Evolutionary conservation across 2,113 vertebrate genomes (phyloP).

Genomic region (Odocoileus virginianus): DNA sequence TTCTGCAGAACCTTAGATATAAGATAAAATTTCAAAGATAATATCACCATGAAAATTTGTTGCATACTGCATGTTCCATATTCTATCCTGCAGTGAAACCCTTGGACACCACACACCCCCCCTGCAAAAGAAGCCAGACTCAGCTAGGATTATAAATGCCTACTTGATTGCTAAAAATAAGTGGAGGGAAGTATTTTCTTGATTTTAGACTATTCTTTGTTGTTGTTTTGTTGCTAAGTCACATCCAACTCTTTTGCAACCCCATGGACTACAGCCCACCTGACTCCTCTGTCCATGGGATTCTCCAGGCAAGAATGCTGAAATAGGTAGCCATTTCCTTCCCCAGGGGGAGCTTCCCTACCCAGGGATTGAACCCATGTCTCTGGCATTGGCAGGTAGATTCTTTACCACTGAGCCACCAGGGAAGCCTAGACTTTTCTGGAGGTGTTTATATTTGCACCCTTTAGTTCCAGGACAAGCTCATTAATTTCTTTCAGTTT

Average conservation of each 20-base stretch:
- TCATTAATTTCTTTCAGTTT: neutral
- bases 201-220: neutral
- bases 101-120: neutral
- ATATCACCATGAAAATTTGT: neutral
- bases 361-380: neutral
- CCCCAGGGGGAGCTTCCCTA: neutral
- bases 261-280: neutral
- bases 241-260: neutral
- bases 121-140: neutral
- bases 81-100: neutral
- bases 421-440: neutral
- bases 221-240: neutral
- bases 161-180: neutral
- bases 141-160: neutral
- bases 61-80: neutral
- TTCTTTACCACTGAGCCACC: neutral
- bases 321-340: neutral
- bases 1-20: neutral
- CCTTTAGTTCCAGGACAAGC: neutral
- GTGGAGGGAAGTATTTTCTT: neutral
- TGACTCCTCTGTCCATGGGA: neutral
- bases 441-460: neutral
- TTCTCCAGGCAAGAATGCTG: neutral
- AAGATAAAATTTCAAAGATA: neutral
- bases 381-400: neutral